Base-by-base conservation (phyloP, 1,140 invertebrate species). In the Hylaeus volcanicus region DNA sequence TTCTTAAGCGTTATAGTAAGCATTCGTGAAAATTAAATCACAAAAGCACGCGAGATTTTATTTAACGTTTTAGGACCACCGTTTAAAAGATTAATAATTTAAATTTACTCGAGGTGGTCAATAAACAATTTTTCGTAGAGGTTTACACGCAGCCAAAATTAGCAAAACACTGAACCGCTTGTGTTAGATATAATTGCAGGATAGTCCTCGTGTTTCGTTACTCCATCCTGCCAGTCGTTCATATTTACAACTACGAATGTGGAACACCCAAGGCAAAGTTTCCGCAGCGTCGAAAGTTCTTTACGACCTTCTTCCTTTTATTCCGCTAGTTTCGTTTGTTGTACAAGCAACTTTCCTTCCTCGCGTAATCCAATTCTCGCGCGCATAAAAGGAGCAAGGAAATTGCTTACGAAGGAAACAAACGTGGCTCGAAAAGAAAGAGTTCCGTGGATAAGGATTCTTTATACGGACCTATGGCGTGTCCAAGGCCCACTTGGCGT, bases 351-450 rank as follows among this genome's bases (percentile, higher is more conserved):
- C 89, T 91, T 89, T 87, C 64, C 86, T 78, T 71, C 45, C 81
- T 77, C 85, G 86, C 73, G 86, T 91, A 92, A 92, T 92, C 88
- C 89, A 89, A 91, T 91, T 90, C 73, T 81, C 66, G 51, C 81
- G 76, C 74, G 79, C 86, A 87, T 84, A 82, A 78, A 78, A 73
- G 85, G 26, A 55, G 68, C 80, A 51, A 80, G 81, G 68, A 79
- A 87, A 87, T 86, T 85, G 61, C 75, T 82, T 65, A 77, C 74
- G 89, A 86, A 88, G 83, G 87, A 73, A 39, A 79, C 75, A 75
- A 82, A 78, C 51, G 15, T 64, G 75, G 74, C 58, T 60, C 51
- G 63, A 39, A 56, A 56, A 72, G 56, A 82, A 88, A 84, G 84
- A 88, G 78, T 72, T 68, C 74, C 86, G 82, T 86, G 80, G 74